Evolutionary conservation across 2,888 invertebrate genomes (phyloP).

Genomic region (Drosophila villosipedis): DNA sequence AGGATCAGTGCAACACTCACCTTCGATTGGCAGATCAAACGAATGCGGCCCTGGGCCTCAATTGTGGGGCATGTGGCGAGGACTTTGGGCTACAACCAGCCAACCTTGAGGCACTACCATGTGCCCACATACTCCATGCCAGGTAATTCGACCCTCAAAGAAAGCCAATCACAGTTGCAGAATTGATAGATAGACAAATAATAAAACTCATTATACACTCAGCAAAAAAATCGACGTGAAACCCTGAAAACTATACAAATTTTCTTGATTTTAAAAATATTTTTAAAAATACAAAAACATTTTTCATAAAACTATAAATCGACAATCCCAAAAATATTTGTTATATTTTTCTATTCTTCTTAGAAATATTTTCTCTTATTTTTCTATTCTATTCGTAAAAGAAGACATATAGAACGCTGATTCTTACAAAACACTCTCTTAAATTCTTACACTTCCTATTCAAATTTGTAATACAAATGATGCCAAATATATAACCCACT

Average conservation of each 20-base stretch:
- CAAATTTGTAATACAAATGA: too few species aligned
- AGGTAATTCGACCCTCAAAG: slow-evolving; percentile 86
- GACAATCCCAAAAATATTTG: not conserved
- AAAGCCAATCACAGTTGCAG: not conserved
- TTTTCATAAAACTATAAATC: not conserved
- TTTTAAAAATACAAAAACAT: not conserved
- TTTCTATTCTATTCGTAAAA: too few species aligned
- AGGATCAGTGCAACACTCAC: slow-evolving; percentile 91
- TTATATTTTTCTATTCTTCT: not conserved
- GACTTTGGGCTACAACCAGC: slow-evolving; percentile 90
- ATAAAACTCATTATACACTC: not conserved
- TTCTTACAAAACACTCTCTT: too few species aligned
- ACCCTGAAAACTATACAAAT: not conserved
- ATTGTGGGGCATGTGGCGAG: slow-evolving; percentile 93
- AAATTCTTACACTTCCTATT: too few species aligned
- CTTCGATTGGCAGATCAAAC: slow-evolving; percentile 88
- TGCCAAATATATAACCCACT: too few species aligned
- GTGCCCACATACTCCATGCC: slow-evolving; percentile 94
- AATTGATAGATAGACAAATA: not conserved
- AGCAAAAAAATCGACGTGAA: not conserved
- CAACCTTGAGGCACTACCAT: slow-evolving; percentile 92
- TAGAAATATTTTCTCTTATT: too few species aligned
- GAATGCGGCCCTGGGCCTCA: slow-evolving; percentile 90
- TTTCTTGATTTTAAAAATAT: not conserved
- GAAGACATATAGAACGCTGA: too few species aligned